Evolutionary conservation across 2,797 vertebrate species (phyloP).

Genomic region (Antennarius maculatus): DNA sequence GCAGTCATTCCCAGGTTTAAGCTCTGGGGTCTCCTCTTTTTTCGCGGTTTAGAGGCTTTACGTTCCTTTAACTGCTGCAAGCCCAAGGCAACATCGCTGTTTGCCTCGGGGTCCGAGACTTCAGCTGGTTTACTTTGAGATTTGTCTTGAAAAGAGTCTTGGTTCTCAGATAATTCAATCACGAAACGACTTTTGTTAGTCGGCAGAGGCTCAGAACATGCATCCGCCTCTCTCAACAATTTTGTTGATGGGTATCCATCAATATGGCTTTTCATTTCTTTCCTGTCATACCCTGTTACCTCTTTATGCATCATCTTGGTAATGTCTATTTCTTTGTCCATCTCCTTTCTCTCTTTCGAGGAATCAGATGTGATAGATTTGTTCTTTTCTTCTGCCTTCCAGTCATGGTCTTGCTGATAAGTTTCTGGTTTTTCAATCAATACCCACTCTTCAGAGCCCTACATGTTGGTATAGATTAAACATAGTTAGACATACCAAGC

Average conservation of each 20-base stretch:
- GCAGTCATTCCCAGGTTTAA: slow-evolving; percentile 77
- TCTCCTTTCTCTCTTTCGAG: slow-evolving; percentile 72
- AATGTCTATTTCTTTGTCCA: slow-evolving; percentile 68
- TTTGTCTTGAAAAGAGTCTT: slow-evolving; percentile 62
- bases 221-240: slow-evolving; percentile 55
- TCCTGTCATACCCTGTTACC: slow-evolving; percentile 74
- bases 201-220: slow-evolving; percentile 44
- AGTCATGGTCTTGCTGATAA: slow-evolving; percentile 82
- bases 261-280: slow-evolving; percentile 78
- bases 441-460: slow-evolving; percentile 99
- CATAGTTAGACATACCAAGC: slow-evolving; percentile 88
- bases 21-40: slow-evolving; percentile 81
- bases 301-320: slow-evolving; percentile 77
- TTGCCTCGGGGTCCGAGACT: slow-evolving; percentile 49
- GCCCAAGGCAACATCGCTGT: slow-evolving; percentile 42
- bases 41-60: slow-evolving; percentile 59
- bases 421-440: slow-evolving; percentile 95
- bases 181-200: slow-evolving; percentile 57
- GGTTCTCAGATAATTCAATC: slow-evolving; percentile 62
- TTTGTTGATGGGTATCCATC: slow-evolving; percentile 73
- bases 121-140: slow-evolving; percentile 58
- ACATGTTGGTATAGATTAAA: slow-evolving; percentile 96
- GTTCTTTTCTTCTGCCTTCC: slow-evolving; percentile 78
- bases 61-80: slow-evolving; percentile 50
- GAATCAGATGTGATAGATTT: slow-evolving; percentile 65